Conservation (phyloP, 2,797 vertebrate genomes). For the Acanthurus tractus region DNA sequence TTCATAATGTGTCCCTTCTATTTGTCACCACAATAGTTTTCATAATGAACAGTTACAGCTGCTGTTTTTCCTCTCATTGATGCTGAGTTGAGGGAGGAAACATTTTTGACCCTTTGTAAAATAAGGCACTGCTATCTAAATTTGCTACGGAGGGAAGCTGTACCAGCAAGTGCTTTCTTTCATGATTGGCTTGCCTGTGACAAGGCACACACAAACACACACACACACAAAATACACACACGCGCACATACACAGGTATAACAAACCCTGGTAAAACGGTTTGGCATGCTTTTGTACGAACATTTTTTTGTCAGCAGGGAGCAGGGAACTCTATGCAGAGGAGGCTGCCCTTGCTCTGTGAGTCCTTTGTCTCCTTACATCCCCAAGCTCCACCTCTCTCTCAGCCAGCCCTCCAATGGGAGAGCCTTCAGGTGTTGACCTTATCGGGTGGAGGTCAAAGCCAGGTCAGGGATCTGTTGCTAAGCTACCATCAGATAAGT, state of each 20-base stretch:
- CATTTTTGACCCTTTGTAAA: slow-evolving; percentile 64
- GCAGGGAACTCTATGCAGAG: slow-evolving; percentile 77
- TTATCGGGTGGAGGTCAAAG: slow-evolving; percentile 90
- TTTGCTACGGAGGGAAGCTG: slow-evolving; percentile 44
- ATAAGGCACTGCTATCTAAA: slow-evolving; percentile 46
- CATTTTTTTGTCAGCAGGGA: slow-evolving; percentile 73
- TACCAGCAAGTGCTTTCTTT: slow-evolving; percentile 38
- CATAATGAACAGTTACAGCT: slow-evolving; percentile 68
- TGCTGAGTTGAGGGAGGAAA: slow-evolving; percentile 38
- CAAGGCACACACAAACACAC: slow-evolving; percentile 6
- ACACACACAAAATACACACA: slow-evolving; percentile 2
- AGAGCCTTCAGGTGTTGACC: slow-evolving; percentile 90
- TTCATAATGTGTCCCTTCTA: slow-evolving; percentile 62
- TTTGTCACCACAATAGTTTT: slow-evolving; percentile 71
- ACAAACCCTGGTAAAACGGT: slow-evolving; percentile 51
- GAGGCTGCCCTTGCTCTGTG: slow-evolving; percentile 80
- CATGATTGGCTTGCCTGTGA: slow-evolving; percentile 41
- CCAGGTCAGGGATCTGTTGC: slow-evolving; percentile 90
- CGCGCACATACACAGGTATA: slow-evolving; percentile 43
- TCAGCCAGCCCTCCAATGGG: slow-evolving; percentile 85
- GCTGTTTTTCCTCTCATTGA: slow-evolving; percentile 61
- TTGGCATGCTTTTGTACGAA: slow-evolving; percentile 66
- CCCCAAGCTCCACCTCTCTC: slow-evolving; percentile 81
- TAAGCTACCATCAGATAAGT: slow-evolving; percentile 90
- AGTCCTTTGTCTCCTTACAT: slow-evolving; percentile 82